Percentiles rank a stretch among this genome's conserved stretches.
Evolutionary conservation across 2,113 vertebrate genomes (phyloP).

Genomic region (Phyllostomus hastatus): DNA sequence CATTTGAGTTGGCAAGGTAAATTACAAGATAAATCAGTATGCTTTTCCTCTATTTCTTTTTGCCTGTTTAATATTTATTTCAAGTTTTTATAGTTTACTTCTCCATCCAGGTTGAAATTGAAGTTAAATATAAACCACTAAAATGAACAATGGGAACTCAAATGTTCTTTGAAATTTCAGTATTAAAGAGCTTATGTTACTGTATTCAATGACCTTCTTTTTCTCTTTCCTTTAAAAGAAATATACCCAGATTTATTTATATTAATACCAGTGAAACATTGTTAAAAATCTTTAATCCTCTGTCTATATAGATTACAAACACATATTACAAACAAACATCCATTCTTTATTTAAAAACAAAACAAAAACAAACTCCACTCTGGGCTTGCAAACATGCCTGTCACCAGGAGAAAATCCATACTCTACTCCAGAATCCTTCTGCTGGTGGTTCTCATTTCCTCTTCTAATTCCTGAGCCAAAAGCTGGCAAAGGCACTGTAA

Average conservation of each 20-base stretch:
- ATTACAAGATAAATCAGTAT: neutral
- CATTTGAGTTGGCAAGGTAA: neutral
- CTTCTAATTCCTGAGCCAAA: conserved; percentile 51
- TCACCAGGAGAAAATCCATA: neutral
- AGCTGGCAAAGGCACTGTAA: conserved; percentile 38
- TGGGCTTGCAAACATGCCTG: neutral
- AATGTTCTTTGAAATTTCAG: neutral
- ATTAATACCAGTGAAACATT: neutral
- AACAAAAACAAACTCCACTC: neutral
- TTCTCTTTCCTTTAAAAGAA: neutral
- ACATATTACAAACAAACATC: neutral
- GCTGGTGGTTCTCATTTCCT: neutral
- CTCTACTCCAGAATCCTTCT: neutral
- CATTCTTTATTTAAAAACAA: neutral
- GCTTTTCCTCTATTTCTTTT: neutral
- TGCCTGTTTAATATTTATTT: neutral
- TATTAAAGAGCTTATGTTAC: neutral
- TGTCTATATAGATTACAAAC: neutral
- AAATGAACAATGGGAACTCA: neutral
- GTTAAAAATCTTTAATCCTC: neutral
- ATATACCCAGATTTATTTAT: neutral
- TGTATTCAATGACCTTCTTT: neutral
- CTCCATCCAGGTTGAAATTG: neutral
- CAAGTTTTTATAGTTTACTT: neutral
- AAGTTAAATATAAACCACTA: neutral